Conservation (phyloP, 2,888 invertebrate species). For the Tridacna gigas region DNA sequence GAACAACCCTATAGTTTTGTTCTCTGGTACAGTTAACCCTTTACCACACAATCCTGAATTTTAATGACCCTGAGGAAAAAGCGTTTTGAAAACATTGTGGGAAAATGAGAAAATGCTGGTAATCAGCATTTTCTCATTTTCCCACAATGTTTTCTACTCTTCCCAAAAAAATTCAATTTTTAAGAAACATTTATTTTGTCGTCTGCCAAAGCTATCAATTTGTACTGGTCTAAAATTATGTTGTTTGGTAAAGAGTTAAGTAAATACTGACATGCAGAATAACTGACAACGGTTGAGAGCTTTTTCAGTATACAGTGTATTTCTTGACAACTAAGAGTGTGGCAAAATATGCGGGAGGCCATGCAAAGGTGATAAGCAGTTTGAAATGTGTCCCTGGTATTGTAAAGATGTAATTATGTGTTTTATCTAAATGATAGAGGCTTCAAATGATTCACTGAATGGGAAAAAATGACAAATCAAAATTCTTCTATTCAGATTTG, state of each 20-base stretch:
- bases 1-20: no score
- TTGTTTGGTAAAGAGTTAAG: no score
- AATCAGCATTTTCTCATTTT: neutral
- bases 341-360: neutral
- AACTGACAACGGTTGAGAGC: neutral
- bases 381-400: neutral
- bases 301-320: neutral
- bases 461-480: no score
- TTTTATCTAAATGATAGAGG: neutral
- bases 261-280: neutral
- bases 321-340: neutral
- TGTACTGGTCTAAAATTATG: no score
- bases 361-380: neutral
- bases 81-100: neutral
- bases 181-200: no score
- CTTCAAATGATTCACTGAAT: no score
- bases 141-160: slow-evolving; percentile 1
- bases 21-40: neutral
- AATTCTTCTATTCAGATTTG: no score
- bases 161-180: neutral
- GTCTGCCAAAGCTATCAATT: no score
- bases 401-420: neutral
- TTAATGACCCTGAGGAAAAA: neutral
- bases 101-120: neutral
- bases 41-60: neutral